Evolutionary conservation across 2,113 vertebrate genomes (phyloP), one percentile per base, ranked within the genome.

Genomic region (human): DNA sequence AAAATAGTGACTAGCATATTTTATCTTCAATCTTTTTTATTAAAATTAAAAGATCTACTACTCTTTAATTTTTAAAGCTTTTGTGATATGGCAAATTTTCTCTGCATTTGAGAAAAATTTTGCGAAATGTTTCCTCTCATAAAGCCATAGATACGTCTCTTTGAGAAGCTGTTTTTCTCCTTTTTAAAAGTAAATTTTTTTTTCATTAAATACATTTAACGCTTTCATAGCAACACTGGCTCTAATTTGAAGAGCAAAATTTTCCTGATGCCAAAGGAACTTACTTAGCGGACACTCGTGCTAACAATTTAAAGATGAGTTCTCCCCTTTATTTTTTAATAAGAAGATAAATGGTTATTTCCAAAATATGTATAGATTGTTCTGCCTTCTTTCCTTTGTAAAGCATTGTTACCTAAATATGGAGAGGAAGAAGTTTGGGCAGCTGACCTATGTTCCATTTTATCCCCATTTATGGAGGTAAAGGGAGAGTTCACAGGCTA

Each of bases 121-220:
- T 64, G 27, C 27, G 84, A 85, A 94, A 45, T 70, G 3, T 48
- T 93, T 27, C 32, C 82, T 22, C 25, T 23, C 18, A 72, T 78
- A 96, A 84, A 93, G 23, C 35, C 9, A 35, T 57, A 66, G 16
- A 72, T 45, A 20, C 20, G 61, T 30, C 7, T 80, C 12, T 89
- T 55, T 81, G 50, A 94, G 32, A 64, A 75, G 17, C 23, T 82
- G n/a, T 27, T 59, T 78, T 43, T 88, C 45, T 76, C 8, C 9
- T 92, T 85, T 59, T 16, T 93, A 73, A 94, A 93, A 57, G n/a
- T 85, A 78, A 96, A 64, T 48, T 73, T 64, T 96, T 89, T 68
- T 3, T n/a, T 30, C 17, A 85, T 7, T 84, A 22, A 96, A n/a
- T 72, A 12, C 38, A 43, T 52, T 55, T 20, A 83, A 70, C 8